phyloP scores from a whole-genome alignment of 2,113 vertebrate genomes.

The Mormoops blainvillei region DNA sequence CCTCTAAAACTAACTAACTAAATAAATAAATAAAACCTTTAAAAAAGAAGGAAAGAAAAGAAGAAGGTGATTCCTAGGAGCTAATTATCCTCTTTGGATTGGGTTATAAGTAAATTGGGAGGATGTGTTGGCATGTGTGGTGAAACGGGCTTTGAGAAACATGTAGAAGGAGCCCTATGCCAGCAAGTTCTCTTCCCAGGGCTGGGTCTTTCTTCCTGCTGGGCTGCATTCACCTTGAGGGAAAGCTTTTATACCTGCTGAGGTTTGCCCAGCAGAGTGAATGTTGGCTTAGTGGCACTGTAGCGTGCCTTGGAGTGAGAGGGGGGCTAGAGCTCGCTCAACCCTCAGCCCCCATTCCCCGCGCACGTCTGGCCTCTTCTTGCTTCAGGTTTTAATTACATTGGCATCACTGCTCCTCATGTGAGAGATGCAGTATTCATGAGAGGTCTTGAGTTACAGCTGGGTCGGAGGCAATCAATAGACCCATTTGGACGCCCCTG shows the following conservation, averaged over 20 bases:
- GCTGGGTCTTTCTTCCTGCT: background rate
- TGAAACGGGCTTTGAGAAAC: background rate
- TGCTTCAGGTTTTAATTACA: constrained; percentile 69
- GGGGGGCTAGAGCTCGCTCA: background rate
- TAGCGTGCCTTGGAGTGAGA: accelerated
- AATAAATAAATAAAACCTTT: too few species aligned
- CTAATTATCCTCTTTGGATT: background rate
- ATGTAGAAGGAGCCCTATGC: background rate
- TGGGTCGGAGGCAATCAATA: background rate
- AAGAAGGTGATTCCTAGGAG: background rate
- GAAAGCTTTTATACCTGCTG: background rate
- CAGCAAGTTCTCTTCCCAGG: background rate
- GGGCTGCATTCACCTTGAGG: background rate
- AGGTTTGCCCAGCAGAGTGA: background rate
- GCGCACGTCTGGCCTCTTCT: background rate
- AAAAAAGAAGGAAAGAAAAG: too few species aligned
- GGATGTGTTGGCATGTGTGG: background rate
- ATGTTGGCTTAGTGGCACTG: accelerated
- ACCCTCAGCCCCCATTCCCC: background rate
- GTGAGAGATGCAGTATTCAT: constrained; percentile 70
- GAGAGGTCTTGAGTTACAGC: constrained; percentile 65
- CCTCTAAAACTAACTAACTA: too few species aligned
- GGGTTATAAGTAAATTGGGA: background rate
- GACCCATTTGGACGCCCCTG: background rate
- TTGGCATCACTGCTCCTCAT: constrained; percentile 54